phyloP scores from a whole-genome alignment of 2,797 vertebrate species.

The Lacerta agilis region DNA sequence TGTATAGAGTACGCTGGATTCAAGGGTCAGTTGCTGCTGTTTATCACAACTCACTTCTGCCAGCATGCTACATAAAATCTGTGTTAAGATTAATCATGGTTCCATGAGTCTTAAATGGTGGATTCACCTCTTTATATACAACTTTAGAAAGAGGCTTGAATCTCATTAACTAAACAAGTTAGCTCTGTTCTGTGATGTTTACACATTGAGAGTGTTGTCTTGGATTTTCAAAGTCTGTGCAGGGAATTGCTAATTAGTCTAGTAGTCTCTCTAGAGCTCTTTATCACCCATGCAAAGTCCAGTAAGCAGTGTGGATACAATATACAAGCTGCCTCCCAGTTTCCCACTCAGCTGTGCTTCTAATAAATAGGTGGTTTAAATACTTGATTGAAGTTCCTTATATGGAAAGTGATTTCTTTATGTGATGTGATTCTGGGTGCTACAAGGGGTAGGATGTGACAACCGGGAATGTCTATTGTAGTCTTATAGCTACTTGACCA shows the following conservation, averaged over 20 bases:
- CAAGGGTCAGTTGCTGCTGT: background rate
- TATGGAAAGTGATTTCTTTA: background rate
- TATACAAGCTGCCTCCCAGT: background rate
- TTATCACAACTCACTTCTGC: background rate
- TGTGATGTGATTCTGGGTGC: background rate
- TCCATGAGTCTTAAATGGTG: background rate
- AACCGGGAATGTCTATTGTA: background rate
- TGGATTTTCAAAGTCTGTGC: background rate
- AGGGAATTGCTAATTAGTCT: constrained; percentile 32
- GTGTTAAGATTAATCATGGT: background rate
- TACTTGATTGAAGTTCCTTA: background rate
- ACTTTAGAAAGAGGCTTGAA: background rate
- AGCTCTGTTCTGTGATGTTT: constrained; percentile 12
- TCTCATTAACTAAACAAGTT: background rate
- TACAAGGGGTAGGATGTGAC: background rate
- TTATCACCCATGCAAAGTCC: background rate
- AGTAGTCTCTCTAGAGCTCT: constrained; percentile 18
- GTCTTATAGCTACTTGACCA: background rate
- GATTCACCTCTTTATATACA: background rate
- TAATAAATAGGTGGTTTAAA: background rate
- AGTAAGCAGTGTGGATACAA: background rate
- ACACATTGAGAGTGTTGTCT: background rate
- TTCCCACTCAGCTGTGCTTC: background rate
- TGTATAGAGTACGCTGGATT: background rate
- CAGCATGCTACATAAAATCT: background rate